Percentiles rank a stretch among this genome's conserved stretches.
phyloP scores from a whole-genome alignment of 2,888 invertebrate genomes.

The Corythucha ciliata region DNA sequence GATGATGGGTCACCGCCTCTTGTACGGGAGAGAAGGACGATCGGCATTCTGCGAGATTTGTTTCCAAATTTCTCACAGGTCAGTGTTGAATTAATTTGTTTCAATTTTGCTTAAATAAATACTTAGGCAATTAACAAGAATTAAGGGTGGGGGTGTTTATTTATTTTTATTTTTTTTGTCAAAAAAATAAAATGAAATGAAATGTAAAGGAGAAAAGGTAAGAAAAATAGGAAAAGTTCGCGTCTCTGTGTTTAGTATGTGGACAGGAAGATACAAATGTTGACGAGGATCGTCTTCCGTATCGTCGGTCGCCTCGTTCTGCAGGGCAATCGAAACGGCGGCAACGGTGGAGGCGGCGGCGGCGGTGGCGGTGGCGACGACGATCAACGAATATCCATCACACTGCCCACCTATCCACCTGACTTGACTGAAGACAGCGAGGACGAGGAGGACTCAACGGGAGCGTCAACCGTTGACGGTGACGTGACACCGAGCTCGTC shows the following conservation, averaged over 20 bases:
- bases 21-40: slow-evolving; percentile 61
- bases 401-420: slow-evolving; percentile 57
- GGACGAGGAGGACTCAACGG: slow-evolving; percentile 37
- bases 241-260: slow-evolving; percentile 39
- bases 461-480: slow-evolving; percentile 32
- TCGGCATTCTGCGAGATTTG: slow-evolving; percentile 62
- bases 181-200: neutral
- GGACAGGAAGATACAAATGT: slow-evolving; percentile 66
- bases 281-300: slow-evolving; percentile 62
- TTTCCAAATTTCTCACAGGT: slow-evolving; percentile 68
- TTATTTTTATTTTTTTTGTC: neutral
- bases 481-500: slow-evolving; percentile 31
- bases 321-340: slow-evolving; percentile 46
- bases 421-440: slow-evolving; percentile 52
- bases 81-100: slow-evolving; percentile 41
- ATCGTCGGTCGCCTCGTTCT: slow-evolving; percentile 66
- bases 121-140: neutral
- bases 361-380: slow-evolving; percentile 35
- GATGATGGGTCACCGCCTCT: slow-evolving; percentile 18
- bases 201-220: slow-evolving; percentile 10
- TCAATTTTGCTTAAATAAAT: neutral
- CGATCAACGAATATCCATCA: slow-evolving; percentile 51
- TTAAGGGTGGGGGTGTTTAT: neutral
- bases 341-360: slow-evolving; percentile 41
- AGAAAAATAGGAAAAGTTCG: slow-evolving; percentile 21